Evolutionary conservation across 2,888 invertebrate genomes (phyloP), one percentile per base, ranked within the genome.

Genomic region (Erannis defoliaria): DNA sequence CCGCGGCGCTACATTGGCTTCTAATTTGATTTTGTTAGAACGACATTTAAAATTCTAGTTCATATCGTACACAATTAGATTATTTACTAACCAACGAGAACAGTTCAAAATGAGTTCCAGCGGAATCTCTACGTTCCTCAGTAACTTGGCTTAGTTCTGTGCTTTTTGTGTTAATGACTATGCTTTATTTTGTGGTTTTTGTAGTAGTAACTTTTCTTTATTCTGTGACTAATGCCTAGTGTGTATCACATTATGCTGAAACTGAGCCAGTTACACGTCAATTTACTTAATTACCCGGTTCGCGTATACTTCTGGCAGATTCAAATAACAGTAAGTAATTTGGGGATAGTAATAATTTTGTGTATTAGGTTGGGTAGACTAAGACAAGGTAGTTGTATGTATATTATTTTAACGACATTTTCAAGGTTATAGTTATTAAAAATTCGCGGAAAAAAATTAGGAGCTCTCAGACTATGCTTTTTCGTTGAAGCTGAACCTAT

Each of bases 1-100:
- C 67, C 55, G 46, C 58, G 60, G 70, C 67, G 72, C 85, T 85
- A 85, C 85, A 88, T 87, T 79, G 86, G 84, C 83, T 83, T 82
- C 85, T 88, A 89, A 88, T 86, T 84, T 82, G 84, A 81, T 84
- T 84, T 88, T 85, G 88, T 89, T 88, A 85, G 86, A 86, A 84
- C 81, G 82, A 86, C 86, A 88, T 89, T 86, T 87, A 86, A 88
- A 86, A 87, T 82, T 83, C 84, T 78, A 80, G 80, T 82, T 84
- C 77, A 80, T 81, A 81, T 84, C 83, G 77, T 71, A 78, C 76
- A 70, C 83, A 84, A 86, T 87, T 85, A 75, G 80, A 85, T 86
- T 85, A 81, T 82, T 82, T 85, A 84, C 81, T 74, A 76, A 74
- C 74, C 58, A 61, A 63, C 60, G 76, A 72, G 77, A 75, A 73